Percentiles rank a stretch among this genome's conserved stretches.
phyloP scores from a whole-genome alignment of 2,797 vertebrate genomes.

The Decapterus maruadsi region DNA sequence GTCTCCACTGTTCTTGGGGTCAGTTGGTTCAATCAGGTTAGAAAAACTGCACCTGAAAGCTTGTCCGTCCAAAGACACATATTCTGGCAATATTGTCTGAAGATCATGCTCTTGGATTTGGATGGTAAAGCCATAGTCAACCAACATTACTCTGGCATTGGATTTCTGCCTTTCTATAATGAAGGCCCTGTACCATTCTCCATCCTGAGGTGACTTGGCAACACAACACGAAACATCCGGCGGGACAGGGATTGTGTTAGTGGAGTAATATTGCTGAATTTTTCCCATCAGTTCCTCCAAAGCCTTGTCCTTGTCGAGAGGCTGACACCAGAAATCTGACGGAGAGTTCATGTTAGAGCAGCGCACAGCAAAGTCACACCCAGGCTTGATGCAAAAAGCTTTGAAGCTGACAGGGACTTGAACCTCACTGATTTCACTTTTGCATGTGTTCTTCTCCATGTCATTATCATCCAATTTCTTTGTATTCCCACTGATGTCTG shows the following conservation, averaged over 20 bases:
- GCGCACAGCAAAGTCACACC: constrained; percentile 83
- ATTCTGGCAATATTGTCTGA: constrained; percentile 84
- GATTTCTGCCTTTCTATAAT: constrained; percentile 57
- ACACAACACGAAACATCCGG: constrained; percentile 84
- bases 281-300: constrained; percentile 88
- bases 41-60: constrained; percentile 90
- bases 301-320: constrained; percentile 72
- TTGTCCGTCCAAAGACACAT: constrained; percentile 85
- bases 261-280: constrained; percentile 88
- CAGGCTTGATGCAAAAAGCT: constrained; percentile 84
- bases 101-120: constrained; percentile 82
- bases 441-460: constrained; percentile 7
- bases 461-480: constrained; percentile 7
- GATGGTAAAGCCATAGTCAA: constrained; percentile 88
- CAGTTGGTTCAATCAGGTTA: constrained; percentile 74
- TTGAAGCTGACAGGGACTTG: constrained; percentile 67
- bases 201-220: constrained; percentile 81
- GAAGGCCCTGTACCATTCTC: constrained; percentile 90
- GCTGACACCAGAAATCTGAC: constrained; percentile 92
- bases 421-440: constrained; percentile 12
- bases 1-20: constrained; percentile 32
- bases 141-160: constrained; percentile 81
- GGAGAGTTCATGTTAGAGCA: constrained; percentile 86
- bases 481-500: not conserved
- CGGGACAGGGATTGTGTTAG: constrained; percentile 76